Percentiles rank a stretch among this genome's conserved stretches.
Conservation (phyloP, 2,113 vertebrate species). For the Cariama cristata region DNA sequence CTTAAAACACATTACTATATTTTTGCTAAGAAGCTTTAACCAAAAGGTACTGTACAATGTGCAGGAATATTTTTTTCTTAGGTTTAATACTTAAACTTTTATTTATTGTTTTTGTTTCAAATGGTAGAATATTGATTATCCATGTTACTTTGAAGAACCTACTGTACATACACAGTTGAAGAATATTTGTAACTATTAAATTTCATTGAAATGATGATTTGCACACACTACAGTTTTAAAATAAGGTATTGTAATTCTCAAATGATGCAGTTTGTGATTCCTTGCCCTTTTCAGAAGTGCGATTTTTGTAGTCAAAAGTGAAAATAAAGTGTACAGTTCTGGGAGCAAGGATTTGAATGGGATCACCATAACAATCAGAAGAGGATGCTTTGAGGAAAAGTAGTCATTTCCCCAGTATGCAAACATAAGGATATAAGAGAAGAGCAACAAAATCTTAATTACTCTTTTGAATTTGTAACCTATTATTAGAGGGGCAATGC, state of each 20-base stretch:
- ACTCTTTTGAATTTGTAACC: not conserved
- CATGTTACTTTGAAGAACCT: not conserved
- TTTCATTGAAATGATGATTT: not conserved
- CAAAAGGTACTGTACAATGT: constrained; percentile 47
- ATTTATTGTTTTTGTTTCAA: constrained; percentile 61
- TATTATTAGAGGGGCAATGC: not conserved
- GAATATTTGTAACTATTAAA: not conserved
- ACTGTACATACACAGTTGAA: not conserved
- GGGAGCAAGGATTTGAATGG: not conserved
- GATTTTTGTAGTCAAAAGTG: not conserved
- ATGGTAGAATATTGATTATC: constrained; percentile 8
- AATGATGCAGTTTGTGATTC: not conserved
- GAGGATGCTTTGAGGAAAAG: not conserved
- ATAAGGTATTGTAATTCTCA: constrained; percentile 1
- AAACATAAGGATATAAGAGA: not conserved
- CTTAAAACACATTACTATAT: constrained; percentile 44
- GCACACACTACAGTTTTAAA: not conserved
- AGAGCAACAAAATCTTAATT: not conserved
- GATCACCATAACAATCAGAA: not conserved
- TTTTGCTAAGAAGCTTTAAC: constrained; percentile 71
- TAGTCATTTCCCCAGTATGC: not conserved
- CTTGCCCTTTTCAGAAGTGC: not conserved
- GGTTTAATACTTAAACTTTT: constrained; percentile 39
- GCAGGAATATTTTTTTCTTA: constrained; percentile 47
- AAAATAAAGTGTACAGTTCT: not conserved